phyloP scores from a whole-genome alignment of 2,797 vertebrate species.

The Chiroxiphia lanceolata region DNA sequence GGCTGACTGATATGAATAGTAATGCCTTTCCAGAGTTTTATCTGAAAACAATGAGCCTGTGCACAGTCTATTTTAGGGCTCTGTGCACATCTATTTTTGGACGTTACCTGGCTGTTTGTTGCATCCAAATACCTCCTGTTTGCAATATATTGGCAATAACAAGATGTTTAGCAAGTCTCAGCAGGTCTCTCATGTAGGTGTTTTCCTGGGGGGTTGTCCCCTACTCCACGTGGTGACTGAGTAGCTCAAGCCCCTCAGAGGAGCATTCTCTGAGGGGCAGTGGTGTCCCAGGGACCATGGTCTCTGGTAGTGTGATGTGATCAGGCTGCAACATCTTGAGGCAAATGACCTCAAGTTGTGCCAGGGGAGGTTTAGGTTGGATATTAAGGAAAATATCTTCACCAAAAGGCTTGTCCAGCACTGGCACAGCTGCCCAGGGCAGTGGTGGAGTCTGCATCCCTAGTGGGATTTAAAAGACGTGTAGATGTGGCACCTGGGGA shows the following conservation, averaged over 20 bases:
- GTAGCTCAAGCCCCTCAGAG: not conserved
- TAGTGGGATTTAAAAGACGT: not conserved
- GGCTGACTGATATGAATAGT: not conserved
- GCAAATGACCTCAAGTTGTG: not conserved
- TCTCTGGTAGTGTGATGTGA: not conserved
- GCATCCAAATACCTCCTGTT: not conserved
- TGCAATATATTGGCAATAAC: not conserved
- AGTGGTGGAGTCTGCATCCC: not conserved
- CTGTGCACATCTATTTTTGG: not conserved
- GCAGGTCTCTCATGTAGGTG: not conserved
- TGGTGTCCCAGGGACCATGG: fast-evolving
- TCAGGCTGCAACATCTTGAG: not conserved
- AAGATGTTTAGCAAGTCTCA: not conserved
- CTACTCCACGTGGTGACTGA: not conserved
- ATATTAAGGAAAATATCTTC: not conserved
- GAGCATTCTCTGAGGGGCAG: not conserved
- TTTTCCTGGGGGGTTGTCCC: not conserved
- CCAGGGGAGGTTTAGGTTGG: not conserved
- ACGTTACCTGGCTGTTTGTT: not conserved
- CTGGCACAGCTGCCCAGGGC: not conserved
- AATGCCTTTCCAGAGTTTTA: not conserved
- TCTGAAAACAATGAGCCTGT: not conserved
- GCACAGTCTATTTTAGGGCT: not conserved
- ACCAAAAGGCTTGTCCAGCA: not conserved
- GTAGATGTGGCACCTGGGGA: not conserved